Evolutionary conservation across 2,888 invertebrate species (phyloP).

Genomic region (Eremobia ochroleuca): DNA sequence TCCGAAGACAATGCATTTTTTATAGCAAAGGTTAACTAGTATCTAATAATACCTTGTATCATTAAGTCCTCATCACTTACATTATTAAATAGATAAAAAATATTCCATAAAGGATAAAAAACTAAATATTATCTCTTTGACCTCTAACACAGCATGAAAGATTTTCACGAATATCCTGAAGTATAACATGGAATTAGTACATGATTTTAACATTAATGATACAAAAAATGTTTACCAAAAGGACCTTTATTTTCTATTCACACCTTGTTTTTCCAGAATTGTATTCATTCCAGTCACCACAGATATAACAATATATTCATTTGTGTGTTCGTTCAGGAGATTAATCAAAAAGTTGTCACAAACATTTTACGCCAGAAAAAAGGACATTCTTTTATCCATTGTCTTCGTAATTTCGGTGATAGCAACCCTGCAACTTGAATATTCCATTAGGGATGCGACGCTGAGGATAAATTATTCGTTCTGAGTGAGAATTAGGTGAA

Average conservation of each 20-base stretch:
- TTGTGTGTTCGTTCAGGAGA: slow-evolving; percentile 62
- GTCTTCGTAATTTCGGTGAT: slow-evolving; percentile 68
- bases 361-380: slow-evolving; percentile 65
- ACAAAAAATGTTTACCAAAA: background rate
- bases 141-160: background rate
- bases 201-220: background rate
- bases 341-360: slow-evolving; percentile 72
- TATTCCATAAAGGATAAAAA: background rate
- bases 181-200: background rate
- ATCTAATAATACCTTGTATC: too few species aligned
- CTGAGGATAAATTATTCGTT: slow-evolving; percentile 75
- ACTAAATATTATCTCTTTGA: too few species aligned
- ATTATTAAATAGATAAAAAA: too few species aligned
- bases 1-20: too few species aligned
- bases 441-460: slow-evolving; percentile 79
- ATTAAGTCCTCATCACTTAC: too few species aligned
- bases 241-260: background rate
- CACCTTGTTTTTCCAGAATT: slow-evolving; percentile 42
- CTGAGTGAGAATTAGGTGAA: slow-evolving; percentile 73
- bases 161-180: background rate
- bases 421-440: slow-evolving; percentile 71
- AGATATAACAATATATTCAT: slow-evolving; percentile 69
- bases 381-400: slow-evolving; percentile 66
- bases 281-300: slow-evolving; percentile 58
- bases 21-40: too few species aligned